Base-by-base conservation (phyloP, 2,797 vertebrate genomes). In the Diglossa cyanea region DNA sequence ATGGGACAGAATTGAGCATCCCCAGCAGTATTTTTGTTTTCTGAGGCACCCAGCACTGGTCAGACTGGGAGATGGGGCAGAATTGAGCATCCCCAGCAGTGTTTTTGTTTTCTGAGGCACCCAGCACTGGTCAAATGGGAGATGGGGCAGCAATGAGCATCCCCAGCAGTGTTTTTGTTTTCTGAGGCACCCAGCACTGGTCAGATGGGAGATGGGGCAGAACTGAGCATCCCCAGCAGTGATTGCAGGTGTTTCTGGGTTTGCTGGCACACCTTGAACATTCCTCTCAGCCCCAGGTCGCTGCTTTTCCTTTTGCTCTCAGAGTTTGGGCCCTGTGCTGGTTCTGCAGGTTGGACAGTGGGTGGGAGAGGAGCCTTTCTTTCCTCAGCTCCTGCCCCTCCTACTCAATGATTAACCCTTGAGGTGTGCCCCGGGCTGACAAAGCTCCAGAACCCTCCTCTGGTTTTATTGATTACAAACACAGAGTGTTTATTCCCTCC, bases 281-380 rank as follows among this genome's bases (percentile, higher is more conserved):
- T 87, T 77, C 67, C 48, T 1, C 58, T 54, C 30, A 24, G 61
- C 26, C 61, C 15, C 65, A 39, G 51, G 23, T 47, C 24, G 20
- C 19, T 61, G 50, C 58, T 78, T 63, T 70, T 30, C 35, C 74
- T 77, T 39, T 30, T 55, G 20, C 58, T 55, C 17, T 50, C 45
- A 16, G 55, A 28, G 62, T 76, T 54, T 40, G 50, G 57, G 84
- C 76, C 24, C 61, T 12, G 24, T 88, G 89, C 91, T 91, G 81
- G 84, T 94, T 91, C 87, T 91, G 78, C 91, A 93, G 86, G 94
- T 91, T 73, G 65, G 48, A 47, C 71, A 70, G 74, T 25, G 66
- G 78, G 15, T 58, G 84, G 50, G 44, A 87, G 55, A 70, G 74
- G 54, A 78, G 37, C 71, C 55, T 93, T 39, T 39, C 57, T 20